Base-by-base conservation (phyloP, 23 tunicate genomes). In the Trididemnum nubilum region DNA sequence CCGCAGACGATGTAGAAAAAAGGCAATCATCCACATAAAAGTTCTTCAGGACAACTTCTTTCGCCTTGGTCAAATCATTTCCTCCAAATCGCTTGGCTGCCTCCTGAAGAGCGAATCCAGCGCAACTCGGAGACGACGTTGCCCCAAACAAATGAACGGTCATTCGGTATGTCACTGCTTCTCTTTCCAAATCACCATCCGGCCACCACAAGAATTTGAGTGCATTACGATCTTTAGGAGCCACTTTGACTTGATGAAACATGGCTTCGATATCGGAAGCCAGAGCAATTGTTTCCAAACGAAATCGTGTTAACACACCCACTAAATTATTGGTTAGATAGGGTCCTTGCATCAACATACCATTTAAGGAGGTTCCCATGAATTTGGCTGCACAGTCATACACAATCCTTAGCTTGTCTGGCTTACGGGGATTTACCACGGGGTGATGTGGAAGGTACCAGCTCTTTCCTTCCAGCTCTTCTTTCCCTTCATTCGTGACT, bases 401-500 rank as follows among this genome's bases (percentile, higher is more conserved):
- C 3, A 70, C 76, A 7, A 70, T 32, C 39, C 44, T 34, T 25
- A 70, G 76, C 44, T 70, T 70, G 5, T 32, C 76, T 18, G 76
- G 76, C 76, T 70, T 70, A n/a, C 44, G 76, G 21, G 76, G 76
- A 35, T 70, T 70, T 15, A 70, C 39, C n/a, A 70, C 76, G 39
- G 76, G 39, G n/a, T 70, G 76, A 70, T 70, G 76, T 22, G 76
- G 39, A 30, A 70, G 76, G 49, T 24, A 70, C 76, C 76, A 70
- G 54, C 15, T 44, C 15, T 7, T 7, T 9, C 71, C 21, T 15
- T 21, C 59, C 18, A 18, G 18, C 1, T 72, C 3, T 5, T 36
- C 71, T 25, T 25, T n/a, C 54, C 15, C 54, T 44, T 44, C 15
- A 44, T 44, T 44, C 54, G 9, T 15, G 9, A 15, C 54, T 15